Percentiles rank a stretch among this genome's conserved stretches.
Evolutionary conservation across 1,140 invertebrate species (phyloP).

Genomic region (Trachelipus rathkii): DNA sequence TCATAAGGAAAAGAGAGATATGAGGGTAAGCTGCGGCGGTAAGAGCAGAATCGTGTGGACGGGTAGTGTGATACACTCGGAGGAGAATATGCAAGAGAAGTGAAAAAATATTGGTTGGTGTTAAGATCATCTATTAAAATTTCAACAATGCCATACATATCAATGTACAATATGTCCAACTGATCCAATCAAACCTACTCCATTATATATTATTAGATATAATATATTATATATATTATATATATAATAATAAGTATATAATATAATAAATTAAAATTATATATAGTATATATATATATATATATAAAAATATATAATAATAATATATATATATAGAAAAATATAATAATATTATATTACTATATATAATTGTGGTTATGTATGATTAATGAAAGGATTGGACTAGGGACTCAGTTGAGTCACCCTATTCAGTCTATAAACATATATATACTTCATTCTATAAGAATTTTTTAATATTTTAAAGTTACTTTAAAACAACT

Average conservation of each 20-base stretch:
- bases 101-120: neutral
- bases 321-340: no score
- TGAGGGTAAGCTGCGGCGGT: neutral
- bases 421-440: no score
- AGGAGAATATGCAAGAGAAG: conserved; percentile 12
- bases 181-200: neutral
- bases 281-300: conserved; percentile 26
- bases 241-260: neutral
- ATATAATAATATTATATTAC: no score
- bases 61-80: neutral
- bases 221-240: neutral
- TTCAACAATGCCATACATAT: neutral
- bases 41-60: neutral
- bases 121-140: neutral
- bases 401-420: no score
- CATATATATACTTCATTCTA: no score
- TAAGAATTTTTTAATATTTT: no score
- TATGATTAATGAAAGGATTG: no score
- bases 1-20: conserved; percentile 5
- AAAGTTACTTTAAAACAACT: no score
- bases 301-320: neutral
- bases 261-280: no score
- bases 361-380: no score
- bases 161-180: neutral
- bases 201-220: neutral